Evolutionary conservation across 2,888 invertebrate species (phyloP).

Genomic region (Heteropelma amictum): DNA sequence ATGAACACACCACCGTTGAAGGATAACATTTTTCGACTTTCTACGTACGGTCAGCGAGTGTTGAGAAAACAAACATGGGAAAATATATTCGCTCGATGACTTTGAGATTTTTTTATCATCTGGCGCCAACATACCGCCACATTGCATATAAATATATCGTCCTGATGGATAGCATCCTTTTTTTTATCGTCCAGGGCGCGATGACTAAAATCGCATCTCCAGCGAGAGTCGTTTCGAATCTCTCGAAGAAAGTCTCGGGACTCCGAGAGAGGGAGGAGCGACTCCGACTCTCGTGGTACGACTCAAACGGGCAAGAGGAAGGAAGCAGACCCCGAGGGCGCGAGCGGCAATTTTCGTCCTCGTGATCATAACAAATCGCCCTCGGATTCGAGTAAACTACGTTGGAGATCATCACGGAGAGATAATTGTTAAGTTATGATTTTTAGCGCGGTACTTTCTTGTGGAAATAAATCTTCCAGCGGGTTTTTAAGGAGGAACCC

Average conservation of each 20-base stretch:
- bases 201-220: conserved; percentile 3
- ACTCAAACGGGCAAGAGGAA: conserved; percentile 6
- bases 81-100: background rate
- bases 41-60: background rate
- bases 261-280: no score
- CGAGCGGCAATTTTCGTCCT: conserved; percentile 43
- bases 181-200: background rate
- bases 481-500: conserved; percentile 11
- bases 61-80: background rate
- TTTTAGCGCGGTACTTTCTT: conserved; percentile 38
- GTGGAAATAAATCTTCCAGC: conserved; percentile 22
- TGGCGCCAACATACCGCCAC: background rate
- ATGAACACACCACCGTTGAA: background rate
- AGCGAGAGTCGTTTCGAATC: conserved; percentile 25
- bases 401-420: conserved; percentile 29
- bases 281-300: background rate
- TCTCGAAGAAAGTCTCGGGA: conserved; percentile 25
- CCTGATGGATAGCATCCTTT: conserved; percentile 4
- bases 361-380: conserved; percentile 42
- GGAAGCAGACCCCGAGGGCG: conserved; percentile 27
- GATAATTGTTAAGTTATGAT: conserved; percentile 49
- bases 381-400: conserved; percentile 33
- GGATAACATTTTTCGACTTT: no score
- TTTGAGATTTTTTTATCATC: background rate
- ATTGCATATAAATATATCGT: background rate